Evolutionary conservation across 2,113 vertebrate species (phyloP), one percentile per base, ranked within the genome.

Genomic region (Gopherus evgoodei): DNA sequence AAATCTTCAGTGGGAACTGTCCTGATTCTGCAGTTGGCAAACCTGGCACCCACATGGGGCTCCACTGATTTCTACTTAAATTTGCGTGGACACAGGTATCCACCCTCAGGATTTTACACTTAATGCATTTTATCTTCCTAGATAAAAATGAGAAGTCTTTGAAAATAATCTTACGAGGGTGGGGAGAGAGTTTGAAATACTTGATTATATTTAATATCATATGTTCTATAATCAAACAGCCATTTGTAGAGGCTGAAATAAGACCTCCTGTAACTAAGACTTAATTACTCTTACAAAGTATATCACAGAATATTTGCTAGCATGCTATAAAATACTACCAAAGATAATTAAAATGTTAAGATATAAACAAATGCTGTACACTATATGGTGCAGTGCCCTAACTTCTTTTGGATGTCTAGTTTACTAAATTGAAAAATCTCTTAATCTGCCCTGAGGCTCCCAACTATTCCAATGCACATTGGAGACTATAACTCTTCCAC

Each of bases 291-390:
- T 88, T 93, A 76, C 90, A 59, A 72, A 56, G 81, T 90, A 54
- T 88, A 22, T 78, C 82, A 2, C 81, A 81, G 16, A 65, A 14
- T 87, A 93, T 95, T 92, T 94, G 84, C 91, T 54, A 89, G 75
- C 89, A 96, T 95, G 90, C 90, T 27, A 83, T 93, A 59, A 94
- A 84, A 53, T 78, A 78, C 21, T 94, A 93, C 76, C 69, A 72
- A 49, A 90, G 93, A 90, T 95, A 96, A 95, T 92, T 79, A 91
- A 91, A 84, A 81, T 76, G 35, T 86, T 72, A 72, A 72, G 79
- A n/a, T 72, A 81, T 4, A 93, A 89, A 83, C 87, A 91, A 93
- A 86, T 90, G 81, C 90, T 83, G 90, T 56, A 84, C 17, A 13
- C 19, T 56, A 7, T 53, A 65, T 91, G 84, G 81, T 76, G 91